These are phyloP conservation scores for Ploceus nigricollis DNA, from an alignment of 2,113 vertebrate species.

Conservation along the genomic window DNA sequence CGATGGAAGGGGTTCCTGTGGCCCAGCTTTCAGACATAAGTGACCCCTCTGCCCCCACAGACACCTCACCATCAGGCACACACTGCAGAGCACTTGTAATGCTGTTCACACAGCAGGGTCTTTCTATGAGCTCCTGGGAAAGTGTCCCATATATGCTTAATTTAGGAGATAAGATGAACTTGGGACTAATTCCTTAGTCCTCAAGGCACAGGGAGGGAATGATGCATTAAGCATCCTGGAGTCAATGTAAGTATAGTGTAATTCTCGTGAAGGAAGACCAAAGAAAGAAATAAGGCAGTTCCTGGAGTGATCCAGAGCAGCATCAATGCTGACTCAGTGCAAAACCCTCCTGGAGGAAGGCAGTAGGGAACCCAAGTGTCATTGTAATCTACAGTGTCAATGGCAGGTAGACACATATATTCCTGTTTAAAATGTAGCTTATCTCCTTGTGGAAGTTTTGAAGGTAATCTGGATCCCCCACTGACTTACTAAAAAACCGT, in stretches of 20 bases:
- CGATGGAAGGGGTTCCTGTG: background rate
- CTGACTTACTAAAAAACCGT: background rate
- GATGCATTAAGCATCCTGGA: background rate
- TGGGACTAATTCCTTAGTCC: background rate
- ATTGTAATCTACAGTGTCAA: background rate
- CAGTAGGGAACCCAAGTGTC: background rate
- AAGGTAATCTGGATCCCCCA: background rate
- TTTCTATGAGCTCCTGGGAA: background rate
- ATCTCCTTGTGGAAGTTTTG: background rate
- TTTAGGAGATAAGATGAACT: background rate
- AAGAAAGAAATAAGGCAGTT: background rate
- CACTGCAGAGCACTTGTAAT: accelerated
- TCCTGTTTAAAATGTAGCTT: background rate
- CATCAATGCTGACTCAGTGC: background rate
- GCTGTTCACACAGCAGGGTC: background rate
- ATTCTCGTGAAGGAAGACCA: background rate
- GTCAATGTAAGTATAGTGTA: background rate
- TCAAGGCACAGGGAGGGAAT: background rate
- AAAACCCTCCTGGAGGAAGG: background rate
- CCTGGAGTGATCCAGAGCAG: background rate
- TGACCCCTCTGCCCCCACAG: background rate
- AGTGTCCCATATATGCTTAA: background rate
- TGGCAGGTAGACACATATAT: background rate
- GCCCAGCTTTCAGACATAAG: background rate
- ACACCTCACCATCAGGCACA: background rate